Evolutionary conservation across 2,113 vertebrate species (phyloP).

Genomic region (Mormoops blainvillei): DNA sequence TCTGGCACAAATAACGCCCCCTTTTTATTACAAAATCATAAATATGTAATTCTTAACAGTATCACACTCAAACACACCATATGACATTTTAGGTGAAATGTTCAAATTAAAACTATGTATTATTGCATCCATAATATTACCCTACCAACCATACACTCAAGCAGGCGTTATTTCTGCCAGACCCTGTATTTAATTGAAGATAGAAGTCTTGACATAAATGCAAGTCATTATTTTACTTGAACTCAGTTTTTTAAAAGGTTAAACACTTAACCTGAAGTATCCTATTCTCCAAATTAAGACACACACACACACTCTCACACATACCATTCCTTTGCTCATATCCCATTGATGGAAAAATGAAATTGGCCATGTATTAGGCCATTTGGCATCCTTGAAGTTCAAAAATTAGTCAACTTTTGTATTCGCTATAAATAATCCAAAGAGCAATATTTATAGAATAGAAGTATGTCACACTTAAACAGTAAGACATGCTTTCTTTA

Average conservation of each 20-base stretch:
- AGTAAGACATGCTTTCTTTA: not conserved
- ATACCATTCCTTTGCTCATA: not conserved
- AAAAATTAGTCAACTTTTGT: not conserved
- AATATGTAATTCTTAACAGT: too few species aligned
- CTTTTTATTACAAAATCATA: too few species aligned
- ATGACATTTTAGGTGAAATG: too few species aligned
- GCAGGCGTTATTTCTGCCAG: too few species aligned
- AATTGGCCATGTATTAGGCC: not conserved
- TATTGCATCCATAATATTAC: too few species aligned
- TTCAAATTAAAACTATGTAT: too few species aligned
- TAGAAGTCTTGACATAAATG: not conserved
- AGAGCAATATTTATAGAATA: not conserved
- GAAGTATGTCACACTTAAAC: not conserved
- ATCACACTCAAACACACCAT: too few species aligned
- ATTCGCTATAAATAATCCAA: not conserved
- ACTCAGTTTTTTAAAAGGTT: not conserved
- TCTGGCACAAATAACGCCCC: too few species aligned
- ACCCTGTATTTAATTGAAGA: not conserved
- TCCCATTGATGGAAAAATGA: not conserved
- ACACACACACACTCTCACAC: not conserved
- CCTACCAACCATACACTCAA: too few species aligned
- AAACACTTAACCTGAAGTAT: not conserved
- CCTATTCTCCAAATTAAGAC: not conserved
- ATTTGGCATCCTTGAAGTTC: not conserved
- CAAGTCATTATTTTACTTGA: slow-evolving; percentile 43